These are phyloP conservation scores for Rotaria sp. DNA, from an alignment of 2,888 invertebrate species.

Conservation along the genomic window DNA sequence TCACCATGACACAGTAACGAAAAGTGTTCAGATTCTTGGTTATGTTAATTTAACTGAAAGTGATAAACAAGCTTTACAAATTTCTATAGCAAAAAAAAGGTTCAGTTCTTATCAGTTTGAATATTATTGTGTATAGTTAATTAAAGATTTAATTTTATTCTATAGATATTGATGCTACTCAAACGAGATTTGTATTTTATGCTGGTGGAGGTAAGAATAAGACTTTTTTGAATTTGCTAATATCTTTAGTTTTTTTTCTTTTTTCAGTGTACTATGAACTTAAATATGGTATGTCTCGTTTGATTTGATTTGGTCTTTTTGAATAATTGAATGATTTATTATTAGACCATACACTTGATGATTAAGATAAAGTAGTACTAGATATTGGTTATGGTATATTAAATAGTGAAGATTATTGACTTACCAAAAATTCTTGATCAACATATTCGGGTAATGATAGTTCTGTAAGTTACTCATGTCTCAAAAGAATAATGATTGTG, in stretches of 20 bases:
- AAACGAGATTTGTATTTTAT: conserved; percentile 80
- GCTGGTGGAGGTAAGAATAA: conserved; percentile 66
- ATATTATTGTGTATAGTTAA: background rate
- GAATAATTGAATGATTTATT: no score
- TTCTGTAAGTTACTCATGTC: conserved; percentile 85
- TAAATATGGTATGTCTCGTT: conserved; percentile 61
- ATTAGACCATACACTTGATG: conserved; percentile 44
- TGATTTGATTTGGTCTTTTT: no score
- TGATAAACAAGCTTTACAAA: conserved; percentile 66
- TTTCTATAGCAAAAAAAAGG: conserved; percentile 79
- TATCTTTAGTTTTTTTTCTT: background rate
- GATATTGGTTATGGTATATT: conserved; percentile 82
- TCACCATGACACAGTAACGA: conserved; percentile 57
- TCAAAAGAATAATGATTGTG: conserved; percentile 80
- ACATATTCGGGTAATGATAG: conserved; percentile 95
- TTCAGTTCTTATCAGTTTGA: conserved; percentile 69
- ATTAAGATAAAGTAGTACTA: conserved; percentile 71
- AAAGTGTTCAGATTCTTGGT: conserved; percentile 55
- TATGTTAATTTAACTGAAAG: conserved; percentile 79
- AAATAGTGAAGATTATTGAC: conserved; percentile 78
- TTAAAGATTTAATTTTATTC: no score
- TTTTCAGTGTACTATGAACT: conserved; percentile 73
- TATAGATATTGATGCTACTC: conserved; percentile 65
- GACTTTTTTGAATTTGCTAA: no score
- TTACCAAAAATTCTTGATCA: conserved; percentile 91